Conservation (phyloP, 2,888 invertebrate genomes). For the Thereva nobilitata region DNA sequence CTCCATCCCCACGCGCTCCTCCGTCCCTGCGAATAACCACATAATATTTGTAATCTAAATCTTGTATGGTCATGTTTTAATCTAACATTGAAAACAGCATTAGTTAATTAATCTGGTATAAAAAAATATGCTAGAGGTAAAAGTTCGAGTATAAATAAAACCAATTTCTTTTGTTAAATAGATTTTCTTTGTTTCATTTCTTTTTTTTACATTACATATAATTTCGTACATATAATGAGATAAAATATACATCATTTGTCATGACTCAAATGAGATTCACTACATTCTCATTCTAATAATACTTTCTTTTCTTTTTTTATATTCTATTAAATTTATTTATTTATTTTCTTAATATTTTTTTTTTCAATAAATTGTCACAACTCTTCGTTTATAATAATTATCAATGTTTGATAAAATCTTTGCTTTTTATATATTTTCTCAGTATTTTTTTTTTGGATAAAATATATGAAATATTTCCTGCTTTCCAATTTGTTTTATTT, state of each 20-base stretch:
- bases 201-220: conserved; percentile 35
- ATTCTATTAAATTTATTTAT: background rate
- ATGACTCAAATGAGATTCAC: conserved; percentile 11
- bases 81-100: too few relatives aligned
- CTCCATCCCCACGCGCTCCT: too few relatives aligned
- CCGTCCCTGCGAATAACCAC: too few relatives aligned
- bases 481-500: too few relatives aligned
- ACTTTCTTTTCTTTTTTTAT: background rate
- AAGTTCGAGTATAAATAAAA: background rate
- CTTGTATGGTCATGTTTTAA: too few relatives aligned
- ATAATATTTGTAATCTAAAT: too few relatives aligned
- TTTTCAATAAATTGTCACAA: conserved; percentile 18
- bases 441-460: conserved; percentile 20
- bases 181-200: conserved; percentile 17
- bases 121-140: too few relatives aligned
- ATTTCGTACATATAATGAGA: conserved; percentile 35
- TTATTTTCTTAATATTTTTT: too few relatives aligned
- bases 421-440: conserved; percentile 15
- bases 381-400: conserved; percentile 13
- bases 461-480: conserved; percentile 14
- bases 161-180: conserved; percentile 21
- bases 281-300: background rate
- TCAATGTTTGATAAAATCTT: conserved; percentile 25
- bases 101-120: too few relatives aligned
- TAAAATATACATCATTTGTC: conserved; percentile 32